phyloP scores from a whole-genome alignment of 2,888 invertebrate species.

The Meganola albula region DNA sequence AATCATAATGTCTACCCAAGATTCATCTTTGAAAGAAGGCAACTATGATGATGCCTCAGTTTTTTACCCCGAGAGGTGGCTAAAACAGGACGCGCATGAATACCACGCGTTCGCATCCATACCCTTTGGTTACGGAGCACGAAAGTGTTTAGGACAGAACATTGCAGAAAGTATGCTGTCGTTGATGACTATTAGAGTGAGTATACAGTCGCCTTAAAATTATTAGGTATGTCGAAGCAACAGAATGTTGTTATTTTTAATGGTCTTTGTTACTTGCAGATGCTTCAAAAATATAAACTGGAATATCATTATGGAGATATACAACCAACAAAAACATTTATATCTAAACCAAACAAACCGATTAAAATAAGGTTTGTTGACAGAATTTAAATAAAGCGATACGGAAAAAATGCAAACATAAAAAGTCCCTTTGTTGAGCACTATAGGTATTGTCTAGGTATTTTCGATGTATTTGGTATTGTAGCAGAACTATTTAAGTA shows the following conservation, averaged over 20 bases:
- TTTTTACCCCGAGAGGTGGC: constrained; percentile 81
- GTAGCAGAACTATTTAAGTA: too few species aligned
- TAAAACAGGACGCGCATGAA: constrained; percentile 52
- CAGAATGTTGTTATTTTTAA: neutral
- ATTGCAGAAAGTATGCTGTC: constrained; percentile 79
- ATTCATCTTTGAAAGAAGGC: constrained; percentile 78
- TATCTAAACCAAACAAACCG: constrained; percentile 78
- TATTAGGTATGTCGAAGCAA: neutral
- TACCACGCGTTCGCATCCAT: constrained; percentile 77
- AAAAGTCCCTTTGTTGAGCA: too few species aligned
- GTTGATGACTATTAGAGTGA: constrained; percentile 76
- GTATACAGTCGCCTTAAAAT: neutral
- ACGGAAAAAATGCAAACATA: neutral
- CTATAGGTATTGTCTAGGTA: too few species aligned
- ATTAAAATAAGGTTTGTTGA: constrained; percentile 81
- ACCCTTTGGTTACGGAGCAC: constrained; percentile 81
- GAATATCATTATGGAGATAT: constrained; percentile 84
- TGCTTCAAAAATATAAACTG: constrained; percentile 79
- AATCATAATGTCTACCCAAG: constrained; percentile 81
- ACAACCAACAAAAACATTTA: constrained; percentile 72
- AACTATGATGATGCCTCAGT: constrained; percentile 80
- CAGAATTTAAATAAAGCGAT: constrained; percentile 34
- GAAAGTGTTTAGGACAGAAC: constrained; percentile 80
- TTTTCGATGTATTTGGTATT: too few species aligned
- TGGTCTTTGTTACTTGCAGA: too few species aligned